Conservation (phyloP, 2,888 invertebrate species). For the Rotaria macrura region DNA sequence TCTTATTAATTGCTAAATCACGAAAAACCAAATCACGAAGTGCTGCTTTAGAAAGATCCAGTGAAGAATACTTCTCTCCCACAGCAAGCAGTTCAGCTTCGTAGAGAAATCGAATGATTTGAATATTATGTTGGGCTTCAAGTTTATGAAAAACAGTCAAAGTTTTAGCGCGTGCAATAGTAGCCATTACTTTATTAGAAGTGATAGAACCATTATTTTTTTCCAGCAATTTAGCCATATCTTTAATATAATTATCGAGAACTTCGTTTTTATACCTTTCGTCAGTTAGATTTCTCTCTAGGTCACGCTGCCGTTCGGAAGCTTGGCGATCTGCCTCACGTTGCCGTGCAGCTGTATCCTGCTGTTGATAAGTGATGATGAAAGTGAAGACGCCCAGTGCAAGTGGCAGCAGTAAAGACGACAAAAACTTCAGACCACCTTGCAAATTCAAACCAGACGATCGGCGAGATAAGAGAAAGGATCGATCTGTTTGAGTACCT, state of each 20-base stretch:
- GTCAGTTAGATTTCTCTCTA: too few relatives aligned
- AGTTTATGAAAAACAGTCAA: not conserved
- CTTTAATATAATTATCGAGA: not conserved
- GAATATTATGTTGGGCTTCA: not conserved
- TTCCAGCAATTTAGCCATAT: not conserved
- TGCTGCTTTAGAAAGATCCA: not conserved
- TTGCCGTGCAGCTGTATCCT: too few relatives aligned
- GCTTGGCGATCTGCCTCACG: too few relatives aligned
- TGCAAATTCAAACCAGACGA: too few relatives aligned
- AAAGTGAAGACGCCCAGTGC: too few relatives aligned
- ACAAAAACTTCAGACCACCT: too few relatives aligned
- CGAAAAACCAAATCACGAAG: not conserved
- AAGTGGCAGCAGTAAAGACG: too few relatives aligned
- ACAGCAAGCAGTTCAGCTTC: not conserved
- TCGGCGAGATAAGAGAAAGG: too few relatives aligned
- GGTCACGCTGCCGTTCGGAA: too few relatives aligned
- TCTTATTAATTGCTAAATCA: not conserved
- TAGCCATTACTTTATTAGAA: not conserved
- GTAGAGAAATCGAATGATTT: not conserved
- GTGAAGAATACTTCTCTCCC: accelerated
- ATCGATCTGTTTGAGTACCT: too few relatives aligned
- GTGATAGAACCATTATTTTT: not conserved
- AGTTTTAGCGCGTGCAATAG: not conserved
- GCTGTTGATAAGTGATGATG: too few relatives aligned
- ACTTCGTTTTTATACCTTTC: not conserved